Percentiles rank a stretch among this genome's conserved stretches.
Conservation (phyloP, 2,113 vertebrate genomes). For the Cololabis saira region DNA sequence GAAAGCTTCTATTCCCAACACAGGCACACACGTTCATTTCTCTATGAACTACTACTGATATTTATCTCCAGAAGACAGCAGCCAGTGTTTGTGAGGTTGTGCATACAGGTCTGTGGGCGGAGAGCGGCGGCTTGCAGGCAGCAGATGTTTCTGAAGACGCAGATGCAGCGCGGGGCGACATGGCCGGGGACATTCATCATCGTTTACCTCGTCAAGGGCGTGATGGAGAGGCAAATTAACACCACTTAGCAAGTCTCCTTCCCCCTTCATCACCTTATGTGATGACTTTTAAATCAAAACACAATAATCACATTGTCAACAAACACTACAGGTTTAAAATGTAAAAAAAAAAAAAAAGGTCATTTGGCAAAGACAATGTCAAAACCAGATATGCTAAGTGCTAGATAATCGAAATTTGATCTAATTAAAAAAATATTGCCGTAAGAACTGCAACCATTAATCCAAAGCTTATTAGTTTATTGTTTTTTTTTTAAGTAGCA, state of each 20-base stretch:
- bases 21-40: not conserved
- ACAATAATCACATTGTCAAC: not conserved
- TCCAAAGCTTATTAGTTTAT: no score
- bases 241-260: constrained; percentile 16
- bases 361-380: no score
- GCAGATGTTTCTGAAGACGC: constrained; percentile 59
- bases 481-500: no score
- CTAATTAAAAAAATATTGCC: no score
- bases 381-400: no score
- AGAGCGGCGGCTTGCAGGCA: constrained; percentile 31
- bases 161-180: constrained; percentile 37
- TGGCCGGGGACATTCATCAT: constrained; percentile 51
- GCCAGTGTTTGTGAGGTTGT: not conserved
- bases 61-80: not conserved
- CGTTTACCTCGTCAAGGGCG: constrained; percentile 43
- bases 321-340: not conserved
- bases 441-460: no score
- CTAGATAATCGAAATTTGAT: no score
- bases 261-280: not conserved
- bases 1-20: no score
- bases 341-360: not conserved
- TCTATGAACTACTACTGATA: not conserved
- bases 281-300: not conserved
- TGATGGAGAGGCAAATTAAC: constrained; percentile 46
- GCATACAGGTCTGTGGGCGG: not conserved